Evolutionary conservation across 1,140 invertebrate genomes (phyloP), one percentile per base, ranked within the genome.

Genomic region (Drosophila sucinea): DNA sequence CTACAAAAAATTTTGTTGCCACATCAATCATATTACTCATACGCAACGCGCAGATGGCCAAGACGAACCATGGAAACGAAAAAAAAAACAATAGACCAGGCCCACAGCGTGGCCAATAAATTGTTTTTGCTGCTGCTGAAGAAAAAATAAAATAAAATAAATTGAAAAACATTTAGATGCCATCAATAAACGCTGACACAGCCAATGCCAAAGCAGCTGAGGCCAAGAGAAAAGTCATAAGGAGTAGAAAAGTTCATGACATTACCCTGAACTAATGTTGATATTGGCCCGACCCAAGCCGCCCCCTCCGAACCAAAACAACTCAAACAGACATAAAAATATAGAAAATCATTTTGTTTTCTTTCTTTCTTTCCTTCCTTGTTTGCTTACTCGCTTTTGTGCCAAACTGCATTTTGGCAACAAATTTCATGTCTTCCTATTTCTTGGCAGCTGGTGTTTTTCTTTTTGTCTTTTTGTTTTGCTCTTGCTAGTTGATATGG

Each of bases 131-230:
- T 23, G 4, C 11, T 51, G 7, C 58, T 32, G 25, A 60, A 41
- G 23, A 60, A 57, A 57, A 79, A 63, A 55, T 23, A 54, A 81
- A 81, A 86, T 82, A 85, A 87, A 87, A 87, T 87, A 87, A 87
- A 87, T 87, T 89, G 83, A 87, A 87, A 87, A 87, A 84, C 83
- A 89, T 86, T 89, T 87, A 84, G 83, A 83, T 70, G 84, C 80
- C 84, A 87, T 89, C 83, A 87, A 87, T 87, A 87, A 87, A 82
- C 83, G 83, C 84, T 89, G 84, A 89, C 83, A 89, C 74, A 87
- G 83, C 74, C 79, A 74, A 69, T 65, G 67, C 79, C 69, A 64
- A 69, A 81, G 44, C 81, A 87, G 83, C 84, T 87, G 83, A 89
- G 85, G 73, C 83, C 81, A 67, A 84, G 35, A 51, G 44, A 51